Evolutionary conservation across 2,888 invertebrate genomes (phyloP).

Genomic region (Agrochola lota): DNA sequence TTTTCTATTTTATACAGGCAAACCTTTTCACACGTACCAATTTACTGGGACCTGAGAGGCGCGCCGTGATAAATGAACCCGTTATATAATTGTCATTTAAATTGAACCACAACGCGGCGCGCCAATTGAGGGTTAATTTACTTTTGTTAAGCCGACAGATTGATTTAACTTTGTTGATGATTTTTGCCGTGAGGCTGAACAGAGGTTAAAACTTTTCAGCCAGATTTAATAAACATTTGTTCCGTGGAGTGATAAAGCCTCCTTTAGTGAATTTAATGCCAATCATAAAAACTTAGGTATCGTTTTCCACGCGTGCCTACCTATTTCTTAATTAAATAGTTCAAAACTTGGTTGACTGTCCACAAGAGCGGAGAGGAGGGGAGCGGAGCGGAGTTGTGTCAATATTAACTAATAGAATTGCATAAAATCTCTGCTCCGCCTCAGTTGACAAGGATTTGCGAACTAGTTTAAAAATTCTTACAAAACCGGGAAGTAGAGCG

Average conservation of each 20-base stretch:
- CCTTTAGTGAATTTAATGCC: neutral
- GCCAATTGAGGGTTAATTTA: conserved; percentile 57
- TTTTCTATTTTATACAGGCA: conserved; percentile 65
- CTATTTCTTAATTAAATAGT: neutral
- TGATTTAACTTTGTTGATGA: conserved; percentile 60
- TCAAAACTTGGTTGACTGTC: no score
- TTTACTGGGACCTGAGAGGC: conserved; percentile 64
- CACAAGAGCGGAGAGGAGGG: no score
- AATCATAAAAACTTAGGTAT: neutral
- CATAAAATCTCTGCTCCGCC: no score
- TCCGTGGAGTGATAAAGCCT: neutral
- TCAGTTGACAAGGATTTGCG: no score
- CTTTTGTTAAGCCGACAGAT: conserved; percentile 54
- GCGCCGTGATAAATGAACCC: conserved; percentile 67
- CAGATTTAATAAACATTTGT: conserved; percentile 18
- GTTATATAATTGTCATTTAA: conserved; percentile 70
- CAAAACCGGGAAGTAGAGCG: no score
- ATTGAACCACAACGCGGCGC: conserved; percentile 49
- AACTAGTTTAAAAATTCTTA: no score
- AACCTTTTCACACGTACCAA: conserved; percentile 71
- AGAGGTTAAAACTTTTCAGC: conserved; percentile 5
- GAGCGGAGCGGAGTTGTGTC: no score
- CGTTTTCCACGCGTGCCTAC: neutral
- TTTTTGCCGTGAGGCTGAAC: conserved; percentile 41
- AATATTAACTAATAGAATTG: no score